Evolutionary conservation across 2,113 vertebrate genomes (phyloP), one percentile per base, ranked within the genome.

Genomic region (Etia nguti): DNA sequence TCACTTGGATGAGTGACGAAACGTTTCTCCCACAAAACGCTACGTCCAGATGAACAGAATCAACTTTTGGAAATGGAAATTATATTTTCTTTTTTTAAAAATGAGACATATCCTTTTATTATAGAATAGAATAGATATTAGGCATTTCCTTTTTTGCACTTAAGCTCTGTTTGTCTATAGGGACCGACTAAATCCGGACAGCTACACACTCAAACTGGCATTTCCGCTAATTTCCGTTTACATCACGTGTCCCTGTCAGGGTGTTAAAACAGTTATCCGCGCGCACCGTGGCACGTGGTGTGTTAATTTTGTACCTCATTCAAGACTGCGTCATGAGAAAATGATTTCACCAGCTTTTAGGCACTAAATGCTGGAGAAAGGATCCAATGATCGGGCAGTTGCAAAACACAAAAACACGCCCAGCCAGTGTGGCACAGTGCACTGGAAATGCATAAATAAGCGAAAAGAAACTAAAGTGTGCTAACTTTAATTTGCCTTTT

Each of bases 141-240:
- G 46, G 24, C 26, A 77, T 52, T 52, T 77, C 26, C 26, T 48
- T 26, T 16, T 3, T 29, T 79, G 34, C 80, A 26, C 3, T 80
- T 34, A 55, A 65, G 6, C 11, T 75, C 6, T 57, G 57, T 79
- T 24, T 84, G 6, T 31, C 29, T 62, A 11, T 7, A 24, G 70
- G 52, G n/a, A 65, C 8, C 6, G 29, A 57, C 22, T 54, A 52
- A 22, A 57, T 11, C 56, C 54, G 52, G 43, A 73, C 16, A 56
- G 48, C 57, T 54, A 10, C 84, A 20, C 18, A 9, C 20, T 79
- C 65, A 75, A 59, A 54, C 16, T 36, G 26, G 24, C 36, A 82
- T 86, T 87, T 90, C 84, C 80, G 79, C 57, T 62, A 5, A 86
- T 90, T 86, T 88, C 65, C 80, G 31, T 57, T 84, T 56, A 29